Conservation (phyloP, 2,113 vertebrate genomes). For the Collichthys lucidus region DNA sequence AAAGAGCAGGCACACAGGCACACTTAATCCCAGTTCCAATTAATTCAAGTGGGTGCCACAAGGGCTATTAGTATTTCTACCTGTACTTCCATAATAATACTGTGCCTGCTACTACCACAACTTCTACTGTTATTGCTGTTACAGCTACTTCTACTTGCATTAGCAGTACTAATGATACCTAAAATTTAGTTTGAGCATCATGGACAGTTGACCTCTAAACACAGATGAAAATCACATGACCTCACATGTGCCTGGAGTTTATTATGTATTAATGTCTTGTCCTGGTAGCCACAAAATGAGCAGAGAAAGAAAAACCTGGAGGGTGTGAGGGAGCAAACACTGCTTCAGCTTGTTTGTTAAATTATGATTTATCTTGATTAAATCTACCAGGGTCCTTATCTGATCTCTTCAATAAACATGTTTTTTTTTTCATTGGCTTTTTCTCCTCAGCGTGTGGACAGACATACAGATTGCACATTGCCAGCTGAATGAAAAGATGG, state of each 20-base stretch:
- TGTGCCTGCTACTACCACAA: no score
- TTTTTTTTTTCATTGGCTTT: constrained; percentile 47
- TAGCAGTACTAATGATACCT: neutral
- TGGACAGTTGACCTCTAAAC: neutral
- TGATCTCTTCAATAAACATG: constrained; percentile 50
- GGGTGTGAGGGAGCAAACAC: neutral
- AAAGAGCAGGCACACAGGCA: no score
- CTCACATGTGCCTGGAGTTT: neutral
- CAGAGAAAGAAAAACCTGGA: neutral
- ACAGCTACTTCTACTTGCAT: neutral
- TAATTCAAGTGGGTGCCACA: no score
- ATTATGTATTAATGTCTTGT: neutral
- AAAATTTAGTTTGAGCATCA: neutral
- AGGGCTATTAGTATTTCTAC: no score
- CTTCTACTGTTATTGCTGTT: neutral
- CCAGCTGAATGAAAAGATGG: neutral
- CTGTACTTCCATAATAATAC: no score
- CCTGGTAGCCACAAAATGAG: neutral
- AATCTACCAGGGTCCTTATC: constrained; percentile 64
- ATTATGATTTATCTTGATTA: constrained; percentile 69
- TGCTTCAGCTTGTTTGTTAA: neutral
- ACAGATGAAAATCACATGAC: neutral
- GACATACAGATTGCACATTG: constrained; percentile 40
- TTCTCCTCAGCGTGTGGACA: constrained; percentile 8
- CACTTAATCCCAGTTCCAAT: no score